Evolutionary conservation across 1,140 invertebrate species (phyloP), one percentile per base, ranked within the genome.

Genomic region (Rhyzopertha dominica): DNA sequence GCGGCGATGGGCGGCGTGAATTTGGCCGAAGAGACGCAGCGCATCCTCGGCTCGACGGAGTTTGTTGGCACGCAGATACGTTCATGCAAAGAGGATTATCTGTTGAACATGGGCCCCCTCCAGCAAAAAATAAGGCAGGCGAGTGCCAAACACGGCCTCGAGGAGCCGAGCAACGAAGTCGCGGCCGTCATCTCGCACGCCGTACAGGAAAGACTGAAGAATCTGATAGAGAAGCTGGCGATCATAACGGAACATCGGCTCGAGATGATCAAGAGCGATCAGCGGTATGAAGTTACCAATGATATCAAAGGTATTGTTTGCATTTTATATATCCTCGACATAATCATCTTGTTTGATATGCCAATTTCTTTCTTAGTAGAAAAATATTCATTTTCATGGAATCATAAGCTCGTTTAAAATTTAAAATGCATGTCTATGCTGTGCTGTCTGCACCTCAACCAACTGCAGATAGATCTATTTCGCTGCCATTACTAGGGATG

Each of bases 1-100:
- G 94, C 95, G 16, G 94, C 94, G 4, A 98, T 98, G 95, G 95
- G 95, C 56, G 95, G 95, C 18, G 94, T 98, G n/a, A 98, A 98
- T 73, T 75, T 98, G 54, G 86, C 89, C 1, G 95, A 98, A 72
- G 95, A 98, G 72, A 87, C 86, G 37, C 91, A 95, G 65, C 84
- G 89, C 68, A 98, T 98, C 61, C 75, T 98, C 19, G 92, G 93
- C 2, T 90, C 90, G 3, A 93, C 92, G 3, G 93, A 97, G 61
- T 87, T 94, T 68, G 91, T 97, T 43, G 93, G 93, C 5, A 93
- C 92, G 1, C 93, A 97, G 70, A 95, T 96, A 43, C 69, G 94
- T 51, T 96, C 93, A 0, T 95, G 91, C 71, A 95, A 94, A 73
- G 95, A 98, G 66, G 93, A 97, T 70, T 80, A 85, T 53, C 87